A percentile compares a stretch with the other conserved stretches of the same genome.
These are phyloP conservation scores for Euglossa dilemma DNA, from an alignment of 1,140 invertebrate genomes.

Conservation along the genomic window DNA sequence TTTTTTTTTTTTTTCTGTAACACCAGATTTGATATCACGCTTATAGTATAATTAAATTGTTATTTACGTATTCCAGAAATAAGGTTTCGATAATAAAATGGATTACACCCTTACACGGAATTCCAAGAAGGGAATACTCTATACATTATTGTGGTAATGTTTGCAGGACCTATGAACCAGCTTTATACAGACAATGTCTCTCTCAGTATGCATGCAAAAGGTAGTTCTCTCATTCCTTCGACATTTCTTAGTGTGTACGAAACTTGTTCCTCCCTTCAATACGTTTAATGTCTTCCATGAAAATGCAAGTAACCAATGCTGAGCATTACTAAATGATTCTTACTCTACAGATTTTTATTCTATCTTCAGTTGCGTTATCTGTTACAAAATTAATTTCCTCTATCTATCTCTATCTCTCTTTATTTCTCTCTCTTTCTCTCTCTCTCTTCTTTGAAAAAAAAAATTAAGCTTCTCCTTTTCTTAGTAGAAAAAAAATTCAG, in stretches of 20 bases:
- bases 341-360: neutral
- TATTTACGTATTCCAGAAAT: neutral
- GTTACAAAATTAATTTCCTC: neutral
- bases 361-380: neutral
- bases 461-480: neutral
- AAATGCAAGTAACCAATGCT: neutral
- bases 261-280: conserved; percentile 3
- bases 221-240: conserved; percentile 64
- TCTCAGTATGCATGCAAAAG: conserved; percentile 72
- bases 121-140: conserved; percentile 47
- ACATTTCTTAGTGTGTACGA: conserved; percentile 56
- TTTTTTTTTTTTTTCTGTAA: neutral
- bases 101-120: conserved; percentile 51
- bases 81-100: neutral
- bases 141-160: conserved; percentile 65
- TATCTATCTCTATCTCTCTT: no score
- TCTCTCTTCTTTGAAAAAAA: neutral
- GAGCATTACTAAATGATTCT: neutral
- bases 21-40: neutral
- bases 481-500: conserved; percentile 19
- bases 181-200: conserved; percentile 72
- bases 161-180: conserved; percentile 71
- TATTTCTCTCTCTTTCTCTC: no score
- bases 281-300: neutral
- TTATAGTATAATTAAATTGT: neutral